Base-by-base conservation (phyloP, 2,113 vertebrate genomes). In the Prunella fulvescens region DNA sequence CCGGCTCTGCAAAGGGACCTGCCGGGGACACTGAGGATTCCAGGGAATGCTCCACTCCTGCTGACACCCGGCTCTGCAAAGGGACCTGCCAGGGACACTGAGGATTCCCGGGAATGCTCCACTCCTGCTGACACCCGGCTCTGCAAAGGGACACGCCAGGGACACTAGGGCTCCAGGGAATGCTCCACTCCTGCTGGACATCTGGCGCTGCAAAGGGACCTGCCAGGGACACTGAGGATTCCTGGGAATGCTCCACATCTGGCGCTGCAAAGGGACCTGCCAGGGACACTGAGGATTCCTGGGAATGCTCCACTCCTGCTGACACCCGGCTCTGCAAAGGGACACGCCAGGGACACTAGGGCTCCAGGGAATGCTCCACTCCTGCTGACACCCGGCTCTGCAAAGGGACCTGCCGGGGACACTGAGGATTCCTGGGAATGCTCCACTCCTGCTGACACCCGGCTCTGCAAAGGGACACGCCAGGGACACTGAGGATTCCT, bases 61-160 rank as follows among this genome's bases (percentile, higher is more conserved):
- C 42, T 18, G 67, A 37, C 37, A 37, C 8, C 37, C 37, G 45
- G 56, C 12, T 11, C 26, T 10, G 77, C 33, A 2, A 24, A 58
- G 67, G 24, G 53, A 37, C 2, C 0, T 2, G 29, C 20, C 35
- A 53, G 29, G 69, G 50, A 33, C 40, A 25, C 2, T 3, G 8
- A 19, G 47, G 7, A 26, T 3, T 13, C 45, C 39, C 7, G 5
- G 31, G 57, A 58, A 37, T 12, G 40, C 19, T 37, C 19, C 69
- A 6, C 15, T 13, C 25, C 16, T 2, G 18, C 26, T 1, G 76
- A 9, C 47, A 42, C 31, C 23, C 0, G 17, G 42, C 2, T 7
- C 37, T 40, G 37, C 24, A 14, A 17, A 42, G 48, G 39, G 54
- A 37, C 31, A 0, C 10, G 29, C 7, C 7, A 26, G 48, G 48